Base-by-base conservation (phyloP, 2,888 invertebrate species). In the Brachynemurus nebulosus region DNA sequence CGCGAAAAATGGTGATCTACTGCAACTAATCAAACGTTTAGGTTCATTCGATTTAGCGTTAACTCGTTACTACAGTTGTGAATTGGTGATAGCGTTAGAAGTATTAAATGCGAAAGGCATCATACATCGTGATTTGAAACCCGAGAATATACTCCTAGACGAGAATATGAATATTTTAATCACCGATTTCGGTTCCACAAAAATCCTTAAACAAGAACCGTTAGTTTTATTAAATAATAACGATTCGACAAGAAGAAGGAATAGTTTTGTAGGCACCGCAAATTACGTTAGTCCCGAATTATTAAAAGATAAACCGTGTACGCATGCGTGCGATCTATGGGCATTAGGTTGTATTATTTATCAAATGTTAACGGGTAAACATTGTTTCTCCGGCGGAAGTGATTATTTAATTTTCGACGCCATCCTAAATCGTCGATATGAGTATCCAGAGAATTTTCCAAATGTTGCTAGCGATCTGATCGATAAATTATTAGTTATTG, bases 271-370 rank as follows among this genome's bases (percentile, higher is more conserved):
- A 11, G 98, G 98, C 40, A 98, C 97, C 9, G 96, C 98, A 2
- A 96, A 97, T 62, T 98, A 97, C 65, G 95, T 99, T 0, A 95
- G 95, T 45, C 98, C 98, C 2, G 98, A 99, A 68, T 76, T 97
- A 49, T 69, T 98, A 41, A 84, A 80, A 47, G 59, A 60, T 27
- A 16, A 20, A 2, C 78, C 78, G 2, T 78, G 81, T 42, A 78
- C 80, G 39, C 74, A 76, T 44, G 76, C 86, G 34, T 86, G 89
- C 11, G 98, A 99, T 67, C 70, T 97, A 45, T 99, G 98, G 98
- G 97, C 97, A 0, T 70, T 93, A 37, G 98, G 97, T 20, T 96
- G 95, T 64, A 90, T 97, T 53, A 69, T 96, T 50, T 97, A 90
- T 68, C 97, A 99, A 69, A 92, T 98, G 86, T 78, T 95, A 51